Base-by-base conservation (phyloP, 2,888 invertebrate species). In the Alentia gelatinosa region DNA sequence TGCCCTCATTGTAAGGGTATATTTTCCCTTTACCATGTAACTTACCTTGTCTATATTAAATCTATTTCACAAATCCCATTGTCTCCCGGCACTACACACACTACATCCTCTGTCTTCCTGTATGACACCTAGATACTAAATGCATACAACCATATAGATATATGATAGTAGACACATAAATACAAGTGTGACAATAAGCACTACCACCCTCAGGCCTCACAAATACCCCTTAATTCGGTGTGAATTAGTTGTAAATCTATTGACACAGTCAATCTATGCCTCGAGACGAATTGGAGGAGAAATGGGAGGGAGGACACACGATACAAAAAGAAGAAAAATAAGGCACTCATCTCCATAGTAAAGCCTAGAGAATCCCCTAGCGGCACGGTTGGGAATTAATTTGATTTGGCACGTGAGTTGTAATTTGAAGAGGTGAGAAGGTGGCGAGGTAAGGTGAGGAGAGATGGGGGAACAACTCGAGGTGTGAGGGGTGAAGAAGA, bases 361-460 rank as follows among this genome's bases (percentile, higher is more conserved):
- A 26, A 26, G 33, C 74, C 74, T 7, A 12, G 33, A 19, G n/a
- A 33, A 4, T 19, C 33, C 74, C 74, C 26, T 74, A 26, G 37
- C 37, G 23, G 15, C 79, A 35, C 7, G 35, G 37, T 23, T 26
- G 68, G 39, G 79, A 79, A 79, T 79, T 79, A 79, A 79, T 79
- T 79, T 39, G 37, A 79, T 79, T 79, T 35, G 79, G 79, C 79
- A 39, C 39, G 79, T 79, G 79, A 79, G 79, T 39, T 35, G 79
- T 37, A 79, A 79, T 79, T 79, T 79, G 79, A 79, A 35, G 79
- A 79, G 79, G 1, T 79, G 79, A n/a, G 15, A 9, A 79, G 23
- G 39, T 79, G 79, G 37, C 5, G 75, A n/a, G 5, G n/a, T 26
- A 7, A 7, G 23, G 63, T 19, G 63, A 63, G 23, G 35, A 33